Evolutionary conservation across 2,888 invertebrate species (phyloP).

Genomic region (Tuta absoluta): DNA sequence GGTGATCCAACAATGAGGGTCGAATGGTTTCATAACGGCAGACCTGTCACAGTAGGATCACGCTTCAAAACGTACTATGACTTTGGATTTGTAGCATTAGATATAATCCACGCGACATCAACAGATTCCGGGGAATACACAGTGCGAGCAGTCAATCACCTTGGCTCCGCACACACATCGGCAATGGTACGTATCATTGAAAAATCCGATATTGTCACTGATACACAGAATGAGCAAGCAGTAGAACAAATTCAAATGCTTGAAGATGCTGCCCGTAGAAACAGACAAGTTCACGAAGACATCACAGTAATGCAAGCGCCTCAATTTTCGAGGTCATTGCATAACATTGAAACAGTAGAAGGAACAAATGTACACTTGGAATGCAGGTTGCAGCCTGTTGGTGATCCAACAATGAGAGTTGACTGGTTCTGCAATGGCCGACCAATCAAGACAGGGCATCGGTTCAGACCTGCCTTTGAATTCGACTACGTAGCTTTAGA

Average conservation of each 20-base stretch:
- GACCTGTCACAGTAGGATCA: conserved; percentile 92
- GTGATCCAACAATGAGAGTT: conserved; percentile 94
- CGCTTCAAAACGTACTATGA: conserved; percentile 97
- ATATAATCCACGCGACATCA: conserved; percentile 96
- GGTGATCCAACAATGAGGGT: conserved; percentile 97
- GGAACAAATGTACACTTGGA: conserved; percentile 96
- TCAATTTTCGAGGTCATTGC: conserved; percentile 92
- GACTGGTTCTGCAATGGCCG: conserved; percentile 98
- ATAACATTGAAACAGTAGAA: conserved; percentile 94
- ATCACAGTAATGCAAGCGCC: conserved; percentile 92
- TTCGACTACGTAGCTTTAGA: conserved; percentile 99
- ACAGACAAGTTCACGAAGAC: conserved; percentile 88
- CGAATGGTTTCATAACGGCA: conserved; percentile 97
- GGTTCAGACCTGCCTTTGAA: conserved; percentile 97
- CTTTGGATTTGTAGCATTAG: conserved; percentile 98
- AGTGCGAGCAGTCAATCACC: conserved; percentile 94
- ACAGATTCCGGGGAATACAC: conserved; percentile 98
- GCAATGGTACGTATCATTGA: conserved; percentile 93
- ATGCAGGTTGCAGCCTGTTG: conserved; percentile 94
- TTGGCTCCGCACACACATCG: conserved; percentile 95
- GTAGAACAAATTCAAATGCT: conserved; percentile 95
- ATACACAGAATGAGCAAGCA: conserved; percentile 95
- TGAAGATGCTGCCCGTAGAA: conserved; percentile 88
- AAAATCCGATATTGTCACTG: conserved; percentile 90
- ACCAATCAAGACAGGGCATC: conserved; percentile 94